A percentile compares a stretch with the other conserved stretches of the same genome.
These are phyloP conservation scores for Meandrina meandrites DNA, from an alignment of 92 coral and sea anemone species.

Conservation along the genomic window DNA sequence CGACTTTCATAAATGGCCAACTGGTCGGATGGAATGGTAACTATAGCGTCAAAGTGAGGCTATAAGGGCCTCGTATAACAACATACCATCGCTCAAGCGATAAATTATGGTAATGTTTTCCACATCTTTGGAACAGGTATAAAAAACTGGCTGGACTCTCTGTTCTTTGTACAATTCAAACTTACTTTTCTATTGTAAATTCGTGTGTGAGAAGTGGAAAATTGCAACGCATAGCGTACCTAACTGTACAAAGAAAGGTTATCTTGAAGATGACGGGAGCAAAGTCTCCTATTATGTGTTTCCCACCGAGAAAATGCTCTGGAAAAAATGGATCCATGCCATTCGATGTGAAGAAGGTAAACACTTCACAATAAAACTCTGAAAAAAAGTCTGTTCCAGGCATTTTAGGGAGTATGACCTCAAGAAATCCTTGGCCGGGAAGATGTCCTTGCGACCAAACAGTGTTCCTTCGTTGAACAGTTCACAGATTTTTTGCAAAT, in stretches of 20 bases:
- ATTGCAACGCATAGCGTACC: slow-evolving; percentile 37
- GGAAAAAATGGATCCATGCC: slow-evolving; percentile 47
- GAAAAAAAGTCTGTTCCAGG: slow-evolving; percentile 43
- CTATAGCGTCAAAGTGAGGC: slow-evolving; percentile 17
- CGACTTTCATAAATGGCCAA: slow-evolving; percentile 20
- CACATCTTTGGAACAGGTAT: not conserved
- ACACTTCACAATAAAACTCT: slow-evolving; percentile 11
- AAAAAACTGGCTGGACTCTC: no score
- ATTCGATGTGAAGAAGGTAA: slow-evolving; percentile 41
- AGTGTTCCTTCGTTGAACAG: slow-evolving; percentile 28
- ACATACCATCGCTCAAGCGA: not conserved
- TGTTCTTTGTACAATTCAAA: not conserved
- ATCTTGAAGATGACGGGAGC: slow-evolving; percentile 4
- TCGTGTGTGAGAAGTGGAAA: not conserved
- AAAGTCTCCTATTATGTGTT: slow-evolving; percentile 39
- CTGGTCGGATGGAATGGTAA: slow-evolving; percentile 13
- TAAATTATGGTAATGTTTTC: not conserved
- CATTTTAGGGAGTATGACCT: slow-evolving; percentile 35
- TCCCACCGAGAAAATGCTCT: not conserved
- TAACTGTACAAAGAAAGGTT: slow-evolving; percentile 44
- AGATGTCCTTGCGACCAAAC: not conserved
- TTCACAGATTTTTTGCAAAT: no score
- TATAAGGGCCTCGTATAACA: not conserved
- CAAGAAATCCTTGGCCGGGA: no score
- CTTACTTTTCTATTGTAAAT: not conserved